Conservation (phyloP, 1,140 invertebrate species). For the Tetraneura akinire region DNA sequence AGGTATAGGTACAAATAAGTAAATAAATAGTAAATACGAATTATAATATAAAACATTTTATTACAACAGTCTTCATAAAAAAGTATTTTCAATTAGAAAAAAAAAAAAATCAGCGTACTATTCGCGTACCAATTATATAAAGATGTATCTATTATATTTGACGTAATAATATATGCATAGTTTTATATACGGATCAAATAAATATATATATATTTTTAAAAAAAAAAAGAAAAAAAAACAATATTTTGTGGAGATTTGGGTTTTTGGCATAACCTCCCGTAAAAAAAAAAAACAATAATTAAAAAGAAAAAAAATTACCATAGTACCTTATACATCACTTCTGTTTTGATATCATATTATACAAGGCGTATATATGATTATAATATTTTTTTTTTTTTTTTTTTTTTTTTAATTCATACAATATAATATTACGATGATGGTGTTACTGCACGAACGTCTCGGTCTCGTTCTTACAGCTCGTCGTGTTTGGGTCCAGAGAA, state of each 20-base stretch:
- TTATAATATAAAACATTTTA: conserved; percentile 48
- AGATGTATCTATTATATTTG: not conserved
- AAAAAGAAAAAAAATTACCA: not conserved
- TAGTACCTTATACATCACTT: not conserved
- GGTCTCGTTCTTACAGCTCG: conserved; percentile 73
- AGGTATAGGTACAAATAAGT: not conserved
- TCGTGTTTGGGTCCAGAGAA: conserved; percentile 97
- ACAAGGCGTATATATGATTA: not conserved
- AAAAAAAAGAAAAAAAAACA: not conserved
- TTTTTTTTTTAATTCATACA: no score
- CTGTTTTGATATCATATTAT: not conserved
- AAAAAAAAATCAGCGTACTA: conserved; percentile 24
- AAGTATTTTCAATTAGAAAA: conserved; percentile 33
- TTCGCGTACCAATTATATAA: conserved; percentile 8
- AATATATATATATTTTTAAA: conserved; percentile 2
- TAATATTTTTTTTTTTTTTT: not conserved
- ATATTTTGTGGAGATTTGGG: not conserved
- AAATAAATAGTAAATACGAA: not conserved
- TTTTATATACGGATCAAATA: conserved; percentile 26
- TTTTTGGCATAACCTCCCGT: conserved; percentile 1
- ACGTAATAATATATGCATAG: not conserved
- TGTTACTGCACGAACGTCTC: not conserved
- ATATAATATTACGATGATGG: no score
- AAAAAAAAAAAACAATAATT: conserved; percentile 29
- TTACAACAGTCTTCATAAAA: conserved; percentile 50